A percentile compares a stretch with the other conserved stretches of the same genome.
Conservation (phyloP, 2,888 invertebrate species). For the Pristionchus arcanus region DNA sequence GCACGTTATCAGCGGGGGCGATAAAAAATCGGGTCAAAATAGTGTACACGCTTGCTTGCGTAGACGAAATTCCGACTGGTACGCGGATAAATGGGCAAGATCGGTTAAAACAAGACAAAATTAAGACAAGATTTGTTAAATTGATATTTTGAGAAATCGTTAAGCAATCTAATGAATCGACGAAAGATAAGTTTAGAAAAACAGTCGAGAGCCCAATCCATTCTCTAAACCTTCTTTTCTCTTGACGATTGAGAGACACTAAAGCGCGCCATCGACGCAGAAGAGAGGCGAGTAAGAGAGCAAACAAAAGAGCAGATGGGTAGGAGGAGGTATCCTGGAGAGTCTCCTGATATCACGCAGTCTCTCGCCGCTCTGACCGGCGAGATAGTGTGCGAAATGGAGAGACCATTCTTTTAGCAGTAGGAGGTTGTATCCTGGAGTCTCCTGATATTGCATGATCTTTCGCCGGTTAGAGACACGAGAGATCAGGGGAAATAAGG, state of each 20-base stretch:
- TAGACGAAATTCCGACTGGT: too few species aligned
- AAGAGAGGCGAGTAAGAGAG: not conserved
- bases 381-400: not conserved
- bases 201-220: not conserved
- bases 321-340: not conserved
- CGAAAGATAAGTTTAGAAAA: too few species aligned
- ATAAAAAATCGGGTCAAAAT: too few species aligned
- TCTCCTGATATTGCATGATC: not conserved
- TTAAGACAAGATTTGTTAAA: too few species aligned
- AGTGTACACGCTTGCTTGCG: too few species aligned
- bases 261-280: not conserved
- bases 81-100: too few species aligned
- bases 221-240: not conserved
- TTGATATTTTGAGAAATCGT: too few species aligned
- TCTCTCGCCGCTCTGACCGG: not conserved
- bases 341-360: not conserved
- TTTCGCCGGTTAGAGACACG: not conserved
- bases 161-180: too few species aligned
- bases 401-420: not conserved
- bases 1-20: too few species aligned
- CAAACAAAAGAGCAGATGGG: conserved; percentile 14
- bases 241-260: not conserved
- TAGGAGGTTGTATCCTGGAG: not conserved
- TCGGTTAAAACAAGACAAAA: too few species aligned
- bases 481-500: not conserved